Conservation (phyloP, 2,888 invertebrate genomes). For the Phalera bucephala region DNA sequence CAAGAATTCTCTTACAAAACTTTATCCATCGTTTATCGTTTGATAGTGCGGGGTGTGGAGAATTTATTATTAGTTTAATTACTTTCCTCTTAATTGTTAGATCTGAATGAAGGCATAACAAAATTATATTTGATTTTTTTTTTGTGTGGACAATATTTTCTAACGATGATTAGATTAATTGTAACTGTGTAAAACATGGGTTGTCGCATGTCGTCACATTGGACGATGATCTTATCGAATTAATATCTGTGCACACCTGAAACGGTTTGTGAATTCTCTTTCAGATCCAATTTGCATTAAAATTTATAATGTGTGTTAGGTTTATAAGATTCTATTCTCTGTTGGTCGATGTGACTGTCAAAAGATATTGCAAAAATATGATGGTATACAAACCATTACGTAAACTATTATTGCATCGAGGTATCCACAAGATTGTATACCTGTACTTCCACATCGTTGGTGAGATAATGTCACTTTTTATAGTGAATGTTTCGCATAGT, state of each 20-base stretch:
- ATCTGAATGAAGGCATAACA: constrained; percentile 74
- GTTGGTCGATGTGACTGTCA: constrained; percentile 34
- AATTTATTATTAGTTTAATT: constrained; percentile 42
- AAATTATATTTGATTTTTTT: constrained; percentile 41
- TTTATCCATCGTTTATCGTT: constrained; percentile 21
- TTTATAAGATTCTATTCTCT: constrained; percentile 52
- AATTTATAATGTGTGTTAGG: constrained; percentile 60
- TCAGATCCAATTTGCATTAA: constrained; percentile 71
- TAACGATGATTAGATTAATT: not conserved
- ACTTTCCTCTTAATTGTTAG: constrained; percentile 55
- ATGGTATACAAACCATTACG: too few species aligned
- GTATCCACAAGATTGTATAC: not conserved
- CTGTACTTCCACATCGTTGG: not conserved
- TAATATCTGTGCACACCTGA: constrained; percentile 29
- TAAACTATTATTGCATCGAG: too few species aligned
- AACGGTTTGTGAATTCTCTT: constrained; percentile 68
- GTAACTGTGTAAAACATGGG: constrained; percentile 15
- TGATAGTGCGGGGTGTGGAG: constrained; percentile 44
- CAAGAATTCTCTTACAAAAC: constrained; percentile 12
- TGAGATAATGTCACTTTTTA: not conserved
- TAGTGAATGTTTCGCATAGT: constrained; percentile 12
- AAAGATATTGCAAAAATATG: too few species aligned
- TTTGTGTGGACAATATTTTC: constrained; percentile 27
- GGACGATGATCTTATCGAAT: constrained; percentile 16
- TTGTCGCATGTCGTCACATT: constrained; percentile 15